These are phyloP conservation scores for Hipparchia sbordonii DNA, from an alignment of 2,888 invertebrate species.

Conservation along the genomic window DNA sequence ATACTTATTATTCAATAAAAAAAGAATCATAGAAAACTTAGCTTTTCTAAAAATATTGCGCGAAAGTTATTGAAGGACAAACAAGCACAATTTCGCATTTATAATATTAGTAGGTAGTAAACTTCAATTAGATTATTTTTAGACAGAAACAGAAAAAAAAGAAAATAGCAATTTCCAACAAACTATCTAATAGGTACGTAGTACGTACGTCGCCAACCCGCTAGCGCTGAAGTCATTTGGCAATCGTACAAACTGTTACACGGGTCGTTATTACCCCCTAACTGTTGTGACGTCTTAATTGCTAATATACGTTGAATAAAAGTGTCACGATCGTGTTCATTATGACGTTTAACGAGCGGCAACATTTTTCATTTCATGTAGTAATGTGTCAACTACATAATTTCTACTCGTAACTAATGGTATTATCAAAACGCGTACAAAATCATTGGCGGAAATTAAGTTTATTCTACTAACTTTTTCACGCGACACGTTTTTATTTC, in stretches of 20 bases:
- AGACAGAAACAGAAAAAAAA: background rate
- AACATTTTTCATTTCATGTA: background rate
- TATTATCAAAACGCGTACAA: background rate
- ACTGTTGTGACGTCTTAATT: constrained; percentile 29
- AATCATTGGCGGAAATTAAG: background rate
- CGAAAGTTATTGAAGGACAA: no score
- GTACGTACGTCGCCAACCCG: constrained; percentile 13
- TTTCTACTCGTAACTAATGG: no score
- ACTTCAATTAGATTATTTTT: no score
- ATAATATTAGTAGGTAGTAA: no score
- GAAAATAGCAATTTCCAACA: constrained; percentile 14
- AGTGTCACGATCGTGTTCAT: constrained; percentile 6
- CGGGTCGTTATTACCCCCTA: constrained; percentile 32
- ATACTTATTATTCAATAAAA: no score
- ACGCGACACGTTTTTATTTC: no score
- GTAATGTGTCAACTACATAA: background rate
- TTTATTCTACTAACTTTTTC: no score
- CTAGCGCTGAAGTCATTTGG: constrained; percentile 29
- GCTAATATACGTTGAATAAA: constrained; percentile 12
- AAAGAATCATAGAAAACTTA: no score
- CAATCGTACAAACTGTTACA: constrained; percentile 30
- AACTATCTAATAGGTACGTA: background rate
- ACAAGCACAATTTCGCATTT: no score
- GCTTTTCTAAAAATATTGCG: no score
- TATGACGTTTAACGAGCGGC: constrained; percentile 6